These are phyloP conservation scores for Agelastica alni DNA, from an alignment of 2,888 invertebrate species.

Conservation along the genomic window DNA sequence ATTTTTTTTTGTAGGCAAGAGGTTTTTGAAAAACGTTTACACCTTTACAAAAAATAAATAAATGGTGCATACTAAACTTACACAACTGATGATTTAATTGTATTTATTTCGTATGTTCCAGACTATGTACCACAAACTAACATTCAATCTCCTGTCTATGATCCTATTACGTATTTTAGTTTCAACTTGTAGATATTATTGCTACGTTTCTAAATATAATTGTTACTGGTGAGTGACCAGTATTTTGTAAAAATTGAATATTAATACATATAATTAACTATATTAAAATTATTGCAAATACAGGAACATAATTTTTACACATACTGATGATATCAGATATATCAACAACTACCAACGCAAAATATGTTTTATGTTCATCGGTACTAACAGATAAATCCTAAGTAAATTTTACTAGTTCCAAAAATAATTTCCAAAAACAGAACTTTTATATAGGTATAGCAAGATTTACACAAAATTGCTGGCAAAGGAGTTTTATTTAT, in stretches of 20 bases:
- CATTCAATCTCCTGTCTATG: conserved; percentile 21
- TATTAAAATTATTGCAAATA: background rate
- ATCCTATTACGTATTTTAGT: conserved; percentile 28
- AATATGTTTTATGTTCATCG: too few relatives aligned
- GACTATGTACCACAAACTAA: conserved; percentile 19
- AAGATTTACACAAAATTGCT: too few relatives aligned
- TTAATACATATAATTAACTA: conserved; percentile 20
- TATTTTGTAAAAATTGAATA: conserved; percentile 3
- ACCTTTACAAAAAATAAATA: too few relatives aligned
- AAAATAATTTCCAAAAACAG: too few relatives aligned
- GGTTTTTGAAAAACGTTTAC: too few relatives aligned
- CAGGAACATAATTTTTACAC: conserved; percentile 6
- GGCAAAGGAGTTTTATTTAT: too few relatives aligned
- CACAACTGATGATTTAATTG: too few relatives aligned
- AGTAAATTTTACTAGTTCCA: too few relatives aligned
- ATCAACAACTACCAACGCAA: background rate
- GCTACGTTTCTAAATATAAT: conserved; percentile 21
- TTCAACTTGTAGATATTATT: conserved; percentile 28
- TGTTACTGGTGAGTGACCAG: conserved; percentile 16
- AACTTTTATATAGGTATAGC: too few relatives aligned
- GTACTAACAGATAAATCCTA: too few relatives aligned
- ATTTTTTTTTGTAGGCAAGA: too few relatives aligned
- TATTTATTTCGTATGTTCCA: conserved; percentile 7
- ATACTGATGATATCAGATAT: conserved; percentile 15
- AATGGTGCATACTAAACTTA: too few relatives aligned